A percentile compares a stretch with the other conserved stretches of the same genome.
Conservation (phyloP, 2,113 vertebrate species). For the Butastur rufipennis region DNA sequence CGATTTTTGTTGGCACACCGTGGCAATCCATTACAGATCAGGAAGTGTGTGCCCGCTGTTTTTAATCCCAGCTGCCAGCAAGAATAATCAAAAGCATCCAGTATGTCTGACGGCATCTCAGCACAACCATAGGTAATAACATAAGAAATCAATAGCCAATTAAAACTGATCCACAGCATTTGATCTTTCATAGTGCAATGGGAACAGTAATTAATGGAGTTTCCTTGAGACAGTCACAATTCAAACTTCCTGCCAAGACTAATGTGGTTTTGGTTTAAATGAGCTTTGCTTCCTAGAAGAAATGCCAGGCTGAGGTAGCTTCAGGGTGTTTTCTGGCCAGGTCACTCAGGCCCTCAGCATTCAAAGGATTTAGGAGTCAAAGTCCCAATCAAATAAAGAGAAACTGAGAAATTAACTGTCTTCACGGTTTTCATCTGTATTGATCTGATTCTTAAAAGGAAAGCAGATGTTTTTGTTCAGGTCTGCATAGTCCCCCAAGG, state of each 20-base stretch:
- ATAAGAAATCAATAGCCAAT: constrained; percentile 69
- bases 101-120: constrained; percentile 10
- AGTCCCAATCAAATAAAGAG: neutral
- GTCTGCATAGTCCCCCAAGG: neutral
- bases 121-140: constrained; percentile 57
- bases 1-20: constrained; percentile 21
- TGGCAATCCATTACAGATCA: constrained; percentile 48
- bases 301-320: neutral
- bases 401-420: neutral
- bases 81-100: constrained; percentile 59
- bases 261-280: constrained; percentile 33
- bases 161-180: constrained; percentile 59
- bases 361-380: constrained; percentile 1
- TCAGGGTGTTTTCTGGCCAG: neutral
- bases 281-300: neutral
- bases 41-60: constrained; percentile 41
- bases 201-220: constrained; percentile 57
- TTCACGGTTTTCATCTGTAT: neutral
- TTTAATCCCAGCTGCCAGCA: constrained; percentile 59
- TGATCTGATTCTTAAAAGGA: neutral
- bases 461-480: neutral
- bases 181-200: constrained; percentile 61
- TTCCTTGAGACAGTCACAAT: constrained; percentile 42
- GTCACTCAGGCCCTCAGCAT: neutral
- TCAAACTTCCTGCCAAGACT: constrained; percentile 47